These are phyloP conservation scores for Metopolophium dirhodum DNA, from an alignment of 1,140 invertebrate genomes.

Conservation along the genomic window DNA sequence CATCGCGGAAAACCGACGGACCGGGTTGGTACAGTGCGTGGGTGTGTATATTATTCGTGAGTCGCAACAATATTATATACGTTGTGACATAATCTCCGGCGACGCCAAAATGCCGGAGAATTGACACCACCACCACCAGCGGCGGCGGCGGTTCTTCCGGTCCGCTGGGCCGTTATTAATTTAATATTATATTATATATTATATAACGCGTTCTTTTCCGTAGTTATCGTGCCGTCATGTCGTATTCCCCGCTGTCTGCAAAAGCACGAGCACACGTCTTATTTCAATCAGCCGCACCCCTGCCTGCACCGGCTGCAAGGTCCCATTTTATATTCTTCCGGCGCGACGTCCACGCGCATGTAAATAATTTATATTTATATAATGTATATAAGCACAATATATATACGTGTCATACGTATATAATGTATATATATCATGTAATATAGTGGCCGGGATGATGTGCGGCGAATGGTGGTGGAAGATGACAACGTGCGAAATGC, in stretches of 20 bases:
- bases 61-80: background rate
- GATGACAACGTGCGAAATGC: background rate
- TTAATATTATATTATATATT: slow-evolving; percentile 31
- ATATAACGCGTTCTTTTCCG: background rate
- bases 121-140: slow-evolving; percentile 31
- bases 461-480: background rate
- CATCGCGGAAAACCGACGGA: background rate
- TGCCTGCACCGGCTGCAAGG: background rate
- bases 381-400: background rate
- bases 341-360: background rate
- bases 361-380: slow-evolving; percentile 5
- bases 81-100: slow-evolving; percentile 5
- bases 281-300: slow-evolving; percentile 46
- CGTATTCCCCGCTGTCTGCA: background rate
- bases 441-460: background rate
- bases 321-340: slow-evolving; percentile 42
- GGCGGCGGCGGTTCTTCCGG: slow-evolving; percentile 44
- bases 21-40: background rate
- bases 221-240: background rate
- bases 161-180: slow-evolving; percentile 48
- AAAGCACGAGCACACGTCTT: background rate
- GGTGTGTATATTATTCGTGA: background rate
- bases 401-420: background rate
- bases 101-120: slow-evolving; percentile 34
- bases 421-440: background rate